Conservation (phyloP, 53 echinoderm and acorn worm species). For the Crossaster papposus region DNA sequence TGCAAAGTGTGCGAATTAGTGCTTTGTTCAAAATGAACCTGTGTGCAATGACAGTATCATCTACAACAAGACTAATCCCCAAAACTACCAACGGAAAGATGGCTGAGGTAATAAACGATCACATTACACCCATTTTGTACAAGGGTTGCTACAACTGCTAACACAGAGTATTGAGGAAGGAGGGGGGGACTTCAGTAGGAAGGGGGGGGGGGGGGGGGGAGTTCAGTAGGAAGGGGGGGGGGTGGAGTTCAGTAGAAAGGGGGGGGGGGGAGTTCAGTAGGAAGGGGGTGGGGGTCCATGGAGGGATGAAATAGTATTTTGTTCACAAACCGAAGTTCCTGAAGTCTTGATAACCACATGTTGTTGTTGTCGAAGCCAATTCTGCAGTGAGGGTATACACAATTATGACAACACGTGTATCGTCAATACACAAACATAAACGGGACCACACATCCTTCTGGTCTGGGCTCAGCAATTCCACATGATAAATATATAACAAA, state of each 20-base stretch:
- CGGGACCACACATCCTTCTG: neutral
- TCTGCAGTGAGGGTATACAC: conserved; percentile 47
- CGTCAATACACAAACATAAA: neutral
- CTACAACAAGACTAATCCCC: neutral
- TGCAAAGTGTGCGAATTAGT: too few species aligned
- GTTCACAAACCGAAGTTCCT: conserved; percentile 54
- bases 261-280: too few species aligned
- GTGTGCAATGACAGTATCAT: neutral
- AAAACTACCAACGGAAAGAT: conserved; percentile 29
- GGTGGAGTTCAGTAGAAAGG: too few species aligned
- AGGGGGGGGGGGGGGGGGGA: too few species aligned
- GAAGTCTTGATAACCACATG: conserved; percentile 59
- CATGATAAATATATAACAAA: too few species aligned
- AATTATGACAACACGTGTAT: conserved; percentile 38
- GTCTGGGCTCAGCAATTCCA: neutral
- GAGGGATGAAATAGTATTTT: neutral
- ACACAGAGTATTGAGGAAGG: neutral
- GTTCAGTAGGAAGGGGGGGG: too few species aligned
- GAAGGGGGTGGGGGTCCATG: neutral
- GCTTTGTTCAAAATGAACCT: too few species aligned
- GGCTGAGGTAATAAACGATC: neutral
- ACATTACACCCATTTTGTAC: neutral
- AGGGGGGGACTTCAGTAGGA: too few species aligned
- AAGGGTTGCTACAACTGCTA: neutral
- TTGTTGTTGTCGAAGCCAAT: conserved; percentile 58